phyloP scores from a whole-genome alignment of 1,140 invertebrate species.

The Meteorus sp. region DNA sequence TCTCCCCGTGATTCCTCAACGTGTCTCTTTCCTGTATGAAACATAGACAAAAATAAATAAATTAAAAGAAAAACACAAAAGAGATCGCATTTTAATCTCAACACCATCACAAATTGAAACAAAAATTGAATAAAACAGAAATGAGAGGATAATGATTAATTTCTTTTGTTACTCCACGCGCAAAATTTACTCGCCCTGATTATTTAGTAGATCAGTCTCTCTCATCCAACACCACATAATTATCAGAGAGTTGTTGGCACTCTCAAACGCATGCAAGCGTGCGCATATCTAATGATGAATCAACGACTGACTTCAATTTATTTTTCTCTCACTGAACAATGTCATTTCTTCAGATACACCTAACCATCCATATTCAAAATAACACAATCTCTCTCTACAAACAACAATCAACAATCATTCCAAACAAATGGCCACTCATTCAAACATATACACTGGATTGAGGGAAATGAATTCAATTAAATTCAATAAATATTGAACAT shows the following conservation, averaged over 20 bases:
- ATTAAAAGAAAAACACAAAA: not conserved
- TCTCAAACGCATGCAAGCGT: slow-evolving; percentile 25
- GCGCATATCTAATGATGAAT: slow-evolving; percentile 1
- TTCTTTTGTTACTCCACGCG: slow-evolving; percentile 17
- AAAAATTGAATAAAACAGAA: too few relatives aligned
- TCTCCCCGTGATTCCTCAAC: slow-evolving; percentile 1
- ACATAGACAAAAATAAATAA: slow-evolving; percentile 2
- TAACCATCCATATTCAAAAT: too few relatives aligned
- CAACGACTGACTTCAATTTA: too few relatives aligned
- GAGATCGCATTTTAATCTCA: not conserved
- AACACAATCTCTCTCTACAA: too few relatives aligned
- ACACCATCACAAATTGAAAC: slow-evolving; percentile 3
- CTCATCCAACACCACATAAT: too few relatives aligned
- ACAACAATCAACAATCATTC: not conserved
- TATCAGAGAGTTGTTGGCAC: slow-evolving; percentile 19
- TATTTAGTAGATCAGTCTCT: slow-evolving; percentile 28
- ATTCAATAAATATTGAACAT: too few relatives aligned
- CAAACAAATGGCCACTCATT: not conserved
- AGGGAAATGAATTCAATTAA: not conserved
- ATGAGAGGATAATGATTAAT: too few relatives aligned
- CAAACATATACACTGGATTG: too few relatives aligned
- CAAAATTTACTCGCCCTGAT: slow-evolving; percentile 21
- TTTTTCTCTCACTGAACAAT: slow-evolving; percentile 5
- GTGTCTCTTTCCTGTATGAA: slow-evolving; percentile 3
- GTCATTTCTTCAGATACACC: not conserved